Percentiles rank a stretch among this genome's conserved stretches.
Evolutionary conservation across 2,888 invertebrate genomes (phyloP).

Genomic region (Hermaeophaga mercurialis): DNA sequence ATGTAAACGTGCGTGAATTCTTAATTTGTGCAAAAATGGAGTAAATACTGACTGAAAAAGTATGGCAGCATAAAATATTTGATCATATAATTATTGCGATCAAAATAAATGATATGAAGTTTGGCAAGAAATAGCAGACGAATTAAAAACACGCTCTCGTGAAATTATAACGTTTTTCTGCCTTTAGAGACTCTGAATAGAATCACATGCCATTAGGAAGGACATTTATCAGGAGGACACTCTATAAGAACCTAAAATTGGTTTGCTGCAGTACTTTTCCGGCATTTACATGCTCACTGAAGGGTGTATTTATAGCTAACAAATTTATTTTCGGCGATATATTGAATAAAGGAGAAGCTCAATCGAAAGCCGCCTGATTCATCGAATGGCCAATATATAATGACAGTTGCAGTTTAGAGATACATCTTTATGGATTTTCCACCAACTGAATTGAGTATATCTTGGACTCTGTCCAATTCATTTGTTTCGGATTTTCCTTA

Average conservation of each 20-base stretch:
- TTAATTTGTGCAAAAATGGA: too few species aligned
- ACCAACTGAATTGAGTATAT: slow-evolving; percentile 52
- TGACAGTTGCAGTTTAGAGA: slow-evolving; percentile 32
- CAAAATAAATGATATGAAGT: too few species aligned
- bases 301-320: slow-evolving; percentile 23
- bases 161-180: too few species aligned
- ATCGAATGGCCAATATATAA: slow-evolving; percentile 31
- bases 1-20: too few species aligned
- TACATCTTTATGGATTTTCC: slow-evolving; percentile 36
- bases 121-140: too few species aligned
- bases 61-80: too few species aligned
- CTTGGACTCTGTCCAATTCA: slow-evolving; percentile 55
- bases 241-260: slow-evolving; percentile 17
- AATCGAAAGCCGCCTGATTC: slow-evolving; percentile 27
- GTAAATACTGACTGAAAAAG: too few species aligned
- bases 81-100: too few species aligned
- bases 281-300: slow-evolving; percentile 34
- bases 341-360: slow-evolving; percentile 23
- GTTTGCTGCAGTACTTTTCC: slow-evolving; percentile 30
- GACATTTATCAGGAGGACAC: slow-evolving; percentile 6
- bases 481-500: slow-evolving; percentile 50
- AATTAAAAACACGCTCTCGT: too few species aligned
- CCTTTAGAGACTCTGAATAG: too few species aligned
- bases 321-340: slow-evolving; percentile 28
- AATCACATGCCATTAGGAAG: not conserved